Base-by-base conservation (phyloP, 2,113 vertebrate species). In the Ariopsis seemanni region DNA sequence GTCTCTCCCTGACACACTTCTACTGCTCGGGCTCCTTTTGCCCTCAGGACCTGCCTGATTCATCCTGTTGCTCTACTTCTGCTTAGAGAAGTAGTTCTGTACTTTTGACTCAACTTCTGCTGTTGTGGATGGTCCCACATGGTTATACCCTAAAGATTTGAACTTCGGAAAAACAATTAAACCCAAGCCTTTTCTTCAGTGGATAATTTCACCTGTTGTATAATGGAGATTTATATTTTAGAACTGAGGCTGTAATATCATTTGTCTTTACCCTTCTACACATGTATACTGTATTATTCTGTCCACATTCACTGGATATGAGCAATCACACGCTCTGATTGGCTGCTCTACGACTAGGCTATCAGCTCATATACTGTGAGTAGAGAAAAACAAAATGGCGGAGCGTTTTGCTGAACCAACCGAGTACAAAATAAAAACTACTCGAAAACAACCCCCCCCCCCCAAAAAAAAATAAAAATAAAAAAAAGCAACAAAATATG, bases 61-160 rank as follows among this genome's bases (percentile, higher is more conserved):
- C 62, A 83, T 83, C 53, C 82, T 67, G 48, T 83, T 67, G 82
- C 62, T 67, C 82, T 62, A 83, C 82, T 83, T 83, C 48, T 67
- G 62, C 62, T 67, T 67, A 17, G 15, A 83, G 22, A 65, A 83
- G 14, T 52, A 27, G 48, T 80, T 34, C 27, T 65, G 30, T 65
- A 82, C 60, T 63, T 82, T 82, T 30, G 57, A 62, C 34, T 65
- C 60, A 63, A 58, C 30, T 82, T 65, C 22, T 82, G 42, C 55
- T 65, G 53, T 79, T 79, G 78, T 18, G 8, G 27, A 63, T 25
- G 57, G 58, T 50, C 80, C 80, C 58, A 63, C 34, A 82, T 48
- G 81, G 6, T 11, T 48, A 34, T 34, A 25, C 80, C 5, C 9
- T 62, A 63, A 81, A 52, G 14, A 80, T 80, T 10, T 34, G 57